A percentile compares a stretch with the other conserved stretches of the same genome.
Conservation (phyloP, 2,113 vertebrate genomes). For the Emydura subglobosa region DNA sequence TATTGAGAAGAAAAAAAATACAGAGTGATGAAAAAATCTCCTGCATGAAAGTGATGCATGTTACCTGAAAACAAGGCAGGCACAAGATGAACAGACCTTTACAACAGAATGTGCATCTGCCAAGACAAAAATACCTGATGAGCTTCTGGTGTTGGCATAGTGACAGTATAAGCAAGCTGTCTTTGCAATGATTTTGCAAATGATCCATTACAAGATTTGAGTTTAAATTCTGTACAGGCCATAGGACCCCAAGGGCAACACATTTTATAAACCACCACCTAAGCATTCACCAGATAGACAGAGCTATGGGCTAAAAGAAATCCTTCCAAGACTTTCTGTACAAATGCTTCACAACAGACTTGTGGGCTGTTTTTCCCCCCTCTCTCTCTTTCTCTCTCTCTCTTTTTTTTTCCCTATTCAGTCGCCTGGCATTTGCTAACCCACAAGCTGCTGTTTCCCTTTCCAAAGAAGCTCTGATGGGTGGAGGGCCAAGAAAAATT, state of each 20-base stretch:
- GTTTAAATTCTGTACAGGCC: slow-evolving; percentile 65
- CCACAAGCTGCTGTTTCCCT: slow-evolving; percentile 86
- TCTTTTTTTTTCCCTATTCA: slow-evolving; percentile 72
- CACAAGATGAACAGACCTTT: slow-evolving; percentile 84
- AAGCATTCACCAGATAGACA: slow-evolving; percentile 52
- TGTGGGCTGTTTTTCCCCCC: background rate
- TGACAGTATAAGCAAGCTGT: slow-evolving; percentile 84
- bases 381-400: slow-evolving; percentile 14
- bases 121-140: slow-evolving; percentile 84
- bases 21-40: background rate
- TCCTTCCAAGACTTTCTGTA: slow-evolving; percentile 61
- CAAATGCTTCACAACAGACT: slow-evolving; percentile 23
- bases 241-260: slow-evolving; percentile 62
- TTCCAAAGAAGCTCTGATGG: slow-evolving; percentile 81
- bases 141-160: slow-evolving; percentile 83
- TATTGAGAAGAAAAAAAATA: background rate
- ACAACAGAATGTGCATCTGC: slow-evolving; percentile 86
- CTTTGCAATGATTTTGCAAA: slow-evolving; percentile 77
- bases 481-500: slow-evolving; percentile 85
- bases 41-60: slow-evolving; percentile 2
- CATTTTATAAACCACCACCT: slow-evolving; percentile 52
- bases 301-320: slow-evolving; percentile 43
- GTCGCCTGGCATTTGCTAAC: slow-evolving; percentile 82
- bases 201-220: slow-evolving; percentile 61
- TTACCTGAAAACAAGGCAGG: slow-evolving; percentile 82